These are phyloP conservation scores for Euspilapteryx auroguttella DNA, from an alignment of 2,888 invertebrate species.

Conservation along the genomic window DNA sequence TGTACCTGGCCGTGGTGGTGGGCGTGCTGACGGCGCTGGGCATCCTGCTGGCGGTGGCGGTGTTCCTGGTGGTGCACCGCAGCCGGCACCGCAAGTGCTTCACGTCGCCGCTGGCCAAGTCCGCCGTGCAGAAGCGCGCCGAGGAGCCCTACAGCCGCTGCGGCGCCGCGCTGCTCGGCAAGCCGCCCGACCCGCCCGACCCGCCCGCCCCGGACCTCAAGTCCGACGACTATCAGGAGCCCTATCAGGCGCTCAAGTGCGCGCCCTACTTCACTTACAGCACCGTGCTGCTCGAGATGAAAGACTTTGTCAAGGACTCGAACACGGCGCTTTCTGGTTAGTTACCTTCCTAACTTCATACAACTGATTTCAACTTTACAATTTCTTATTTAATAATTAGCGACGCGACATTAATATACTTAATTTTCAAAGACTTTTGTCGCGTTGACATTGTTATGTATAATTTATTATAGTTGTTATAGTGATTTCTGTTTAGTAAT, in stretches of 20 bases:
- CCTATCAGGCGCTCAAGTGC: constrained; percentile 75
- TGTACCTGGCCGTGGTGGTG: constrained; percentile 76
- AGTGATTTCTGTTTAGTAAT: too few relatives aligned
- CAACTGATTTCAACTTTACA: too few relatives aligned
- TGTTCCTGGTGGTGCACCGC: constrained; percentile 71
- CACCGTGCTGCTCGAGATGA: constrained; percentile 75
- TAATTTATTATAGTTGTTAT: too few relatives aligned
- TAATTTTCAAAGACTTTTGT: too few relatives aligned
- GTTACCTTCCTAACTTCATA: not conserved
- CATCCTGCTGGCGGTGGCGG: constrained; percentile 70
- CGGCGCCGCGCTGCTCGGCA: constrained; percentile 53
- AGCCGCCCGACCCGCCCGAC: constrained; percentile 23
- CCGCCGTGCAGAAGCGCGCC: constrained; percentile 41
- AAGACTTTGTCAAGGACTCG: constrained; percentile 63
- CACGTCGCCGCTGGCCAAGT: constrained; percentile 66
- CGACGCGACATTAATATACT: too few relatives aligned
- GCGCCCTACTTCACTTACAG: constrained; percentile 78
- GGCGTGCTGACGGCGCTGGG: constrained; percentile 76
- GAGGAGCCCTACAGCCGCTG: constrained; percentile 63
- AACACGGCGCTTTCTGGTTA: constrained; percentile 40
- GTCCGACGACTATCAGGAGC: constrained; percentile 78
- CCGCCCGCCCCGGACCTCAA: constrained; percentile 60
- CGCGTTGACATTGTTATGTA: too few relatives aligned
- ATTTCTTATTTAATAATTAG: too few relatives aligned
- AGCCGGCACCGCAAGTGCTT: constrained; percentile 74